Evolutionary conservation across 2,113 vertebrate species (phyloP), one percentile per base, ranked within the genome.

Genomic region (Xiphophorus maculatus): DNA sequence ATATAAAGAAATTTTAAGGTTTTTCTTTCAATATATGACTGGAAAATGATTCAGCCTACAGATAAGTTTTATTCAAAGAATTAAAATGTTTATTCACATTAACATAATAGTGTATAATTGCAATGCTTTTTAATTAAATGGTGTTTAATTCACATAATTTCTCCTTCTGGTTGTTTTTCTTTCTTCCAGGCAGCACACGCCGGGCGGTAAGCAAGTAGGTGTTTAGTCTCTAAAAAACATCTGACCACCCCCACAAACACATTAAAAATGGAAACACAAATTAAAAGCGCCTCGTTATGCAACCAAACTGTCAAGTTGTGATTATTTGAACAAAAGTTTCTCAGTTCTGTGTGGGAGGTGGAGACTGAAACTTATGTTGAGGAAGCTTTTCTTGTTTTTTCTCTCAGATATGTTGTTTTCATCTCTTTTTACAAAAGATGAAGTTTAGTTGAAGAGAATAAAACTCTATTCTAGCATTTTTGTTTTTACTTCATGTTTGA

Each of bases 161-260:
- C 86, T 83, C 76, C 69, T 87, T 74, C 79, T 79, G 78, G 76
- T 69, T 58, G 73, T 61, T 76, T 72, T 73, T 54, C 64, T 66
- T 58, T 69, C 29, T 73, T 44, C n/a, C 76, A 88, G 77, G 82
- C 66, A 61, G 71, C 74, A 84, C 90, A 87, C 83, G 73, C 67
- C 82, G 83, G 74, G 75, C 90, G 85, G 66, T 88, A 87, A 73
- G 88, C 87, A 88, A 87, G 92, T 83, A 90, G 91, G 86, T 89
- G 89, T 81, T 90, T 84, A 80, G 79, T 87, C 82, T 79, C 77
- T 66, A 87, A 89, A 86, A 88, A 84, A 78, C 32, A 74, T 90
- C 80, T 90, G 87, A 89, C 89, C 86, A 84, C 90, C 92, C 80
- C 90, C 91, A 87, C 92, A 91, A 86, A 88, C 87, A 89, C 90